A percentile compares a stretch with the other conserved stretches of the same genome.
These are phyloP conservation scores for Pitangus sulphuratus DNA, from an alignment of 2,797 vertebrate species.

Conservation along the genomic window DNA sequence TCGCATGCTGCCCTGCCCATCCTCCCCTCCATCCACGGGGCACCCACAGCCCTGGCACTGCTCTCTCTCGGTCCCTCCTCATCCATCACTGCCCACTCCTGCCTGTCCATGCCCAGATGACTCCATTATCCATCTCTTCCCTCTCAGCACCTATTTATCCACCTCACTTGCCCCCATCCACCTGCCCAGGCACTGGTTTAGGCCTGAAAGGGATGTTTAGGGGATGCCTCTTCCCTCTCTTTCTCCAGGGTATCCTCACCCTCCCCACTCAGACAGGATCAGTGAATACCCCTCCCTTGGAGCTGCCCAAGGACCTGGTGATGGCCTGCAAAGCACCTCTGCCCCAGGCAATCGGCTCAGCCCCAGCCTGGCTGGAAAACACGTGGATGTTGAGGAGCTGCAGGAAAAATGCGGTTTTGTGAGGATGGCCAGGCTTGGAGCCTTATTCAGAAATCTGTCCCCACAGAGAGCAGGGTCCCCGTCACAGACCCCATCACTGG, in stretches of 20 bases:
- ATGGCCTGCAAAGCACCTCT: not conserved
- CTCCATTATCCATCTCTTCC: accelerated
- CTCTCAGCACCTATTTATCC: accelerated
- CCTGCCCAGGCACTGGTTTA: not conserved
- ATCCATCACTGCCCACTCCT: not conserved
- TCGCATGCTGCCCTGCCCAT: not conserved
- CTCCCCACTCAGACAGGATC: not conserved
- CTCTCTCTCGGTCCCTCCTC: not conserved
- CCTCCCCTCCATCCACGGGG: not conserved
- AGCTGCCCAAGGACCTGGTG: not conserved
- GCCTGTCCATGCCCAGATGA: not conserved
- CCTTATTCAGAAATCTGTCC: not conserved
- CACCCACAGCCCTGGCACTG: not conserved
- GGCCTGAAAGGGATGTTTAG: not conserved
- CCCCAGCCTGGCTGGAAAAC: not conserved
- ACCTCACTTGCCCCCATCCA: accelerated
- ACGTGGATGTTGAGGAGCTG: accelerated
- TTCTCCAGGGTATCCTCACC: not conserved
- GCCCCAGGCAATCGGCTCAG: accelerated
- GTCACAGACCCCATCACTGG: not conserved
- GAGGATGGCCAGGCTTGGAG: not conserved
- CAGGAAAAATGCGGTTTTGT: accelerated
- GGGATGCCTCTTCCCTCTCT: not conserved
- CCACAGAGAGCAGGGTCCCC: not conserved
- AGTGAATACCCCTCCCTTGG: not conserved